Conservation (phyloP, 2,113 vertebrate genomes). For the Corythornis madagascariensis region DNA sequence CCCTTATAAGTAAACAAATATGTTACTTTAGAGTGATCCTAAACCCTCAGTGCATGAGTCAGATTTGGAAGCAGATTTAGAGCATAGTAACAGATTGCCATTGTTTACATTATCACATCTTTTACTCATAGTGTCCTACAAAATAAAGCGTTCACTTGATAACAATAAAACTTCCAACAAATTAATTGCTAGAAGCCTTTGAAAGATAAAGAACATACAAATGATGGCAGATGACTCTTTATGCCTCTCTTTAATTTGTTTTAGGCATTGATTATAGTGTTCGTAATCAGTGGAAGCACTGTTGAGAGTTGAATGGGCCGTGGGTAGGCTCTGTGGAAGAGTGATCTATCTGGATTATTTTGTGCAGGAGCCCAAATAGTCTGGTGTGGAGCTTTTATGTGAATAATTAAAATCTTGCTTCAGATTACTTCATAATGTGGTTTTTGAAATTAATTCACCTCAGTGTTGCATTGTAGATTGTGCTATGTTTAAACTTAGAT, state of each 20-base stretch:
- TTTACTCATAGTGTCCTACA: not conserved
- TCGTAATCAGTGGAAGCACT: conserved; percentile 14
- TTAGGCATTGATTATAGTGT: conserved; percentile 34
- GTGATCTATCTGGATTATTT: not conserved
- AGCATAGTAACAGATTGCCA: conserved; percentile 9
- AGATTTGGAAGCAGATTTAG: conserved; percentile 49
- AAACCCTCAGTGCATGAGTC: not conserved
- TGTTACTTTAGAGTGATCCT: conserved; percentile 13
- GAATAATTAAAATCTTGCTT: not conserved
- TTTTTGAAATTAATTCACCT: conserved; percentile 15
- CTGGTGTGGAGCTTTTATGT: not conserved
- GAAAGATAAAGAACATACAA: conserved; percentile 17
- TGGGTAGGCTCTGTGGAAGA: not conserved
- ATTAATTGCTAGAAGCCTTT: conserved; percentile 49
- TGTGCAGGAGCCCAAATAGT: not conserved
- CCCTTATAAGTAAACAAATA: conserved; percentile 11
- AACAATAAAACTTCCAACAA: conserved; percentile 43
- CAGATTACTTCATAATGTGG: not conserved
- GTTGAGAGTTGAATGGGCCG: not conserved
- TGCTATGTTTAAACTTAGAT: not conserved
- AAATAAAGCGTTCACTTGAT: conserved; percentile 33
- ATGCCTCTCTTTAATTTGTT: conserved; percentile 40
- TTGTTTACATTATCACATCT: conserved; percentile 25
- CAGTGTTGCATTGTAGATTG: not conserved
- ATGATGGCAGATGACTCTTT: conserved; percentile 25